Percentiles rank a stretch among this genome's conserved stretches.
These are phyloP conservation scores for Zaprionus vittiger DNA, from an alignment of 1,140 invertebrate species.

Conservation along the genomic window DNA sequence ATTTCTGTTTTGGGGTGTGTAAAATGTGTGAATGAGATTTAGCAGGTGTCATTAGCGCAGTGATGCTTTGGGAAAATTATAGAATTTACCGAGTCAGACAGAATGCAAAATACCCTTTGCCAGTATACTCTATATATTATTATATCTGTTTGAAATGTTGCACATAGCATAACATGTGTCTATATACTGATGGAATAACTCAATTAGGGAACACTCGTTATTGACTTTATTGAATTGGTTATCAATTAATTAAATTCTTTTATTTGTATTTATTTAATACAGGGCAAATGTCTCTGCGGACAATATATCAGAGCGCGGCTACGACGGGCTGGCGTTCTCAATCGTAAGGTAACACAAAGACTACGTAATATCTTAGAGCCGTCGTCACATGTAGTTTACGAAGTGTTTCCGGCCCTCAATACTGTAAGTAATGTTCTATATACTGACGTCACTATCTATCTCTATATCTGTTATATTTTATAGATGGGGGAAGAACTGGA, in stretches of 20 bases:
- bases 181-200: neutral
- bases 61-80: neutral
- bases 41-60: slow-evolving; percentile 57
- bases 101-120: neutral
- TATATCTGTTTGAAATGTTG: too few species aligned
- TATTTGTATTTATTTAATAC: slow-evolving; percentile 11
- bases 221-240: slow-evolving; percentile 42
- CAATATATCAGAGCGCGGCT: slow-evolving; percentile 80
- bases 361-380: slow-evolving; percentile 79
- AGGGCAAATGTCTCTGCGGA: slow-evolving; percentile 83
- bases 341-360: slow-evolving; percentile 80
- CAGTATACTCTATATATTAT: too few species aligned
- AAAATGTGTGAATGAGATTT: slow-evolving; percentile 64
- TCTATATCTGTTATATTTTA: neutral
- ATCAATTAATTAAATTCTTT: slow-evolving; percentile 49
- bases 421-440: slow-evolving; percentile 58
- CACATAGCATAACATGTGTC: too few species aligned
- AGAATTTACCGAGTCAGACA: neutral
- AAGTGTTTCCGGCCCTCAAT: slow-evolving; percentile 82
- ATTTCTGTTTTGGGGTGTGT: slow-evolving; percentile 27
- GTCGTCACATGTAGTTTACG: slow-evolving; percentile 77
- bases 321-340: slow-evolving; percentile 78
- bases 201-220: slow-evolving; percentile 4
- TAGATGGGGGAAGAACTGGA: slow-evolving; percentile 86
- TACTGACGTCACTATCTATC: neutral